Conservation (phyloP, 2,888 invertebrate species). For the Trichopria drosophilae region DNA sequence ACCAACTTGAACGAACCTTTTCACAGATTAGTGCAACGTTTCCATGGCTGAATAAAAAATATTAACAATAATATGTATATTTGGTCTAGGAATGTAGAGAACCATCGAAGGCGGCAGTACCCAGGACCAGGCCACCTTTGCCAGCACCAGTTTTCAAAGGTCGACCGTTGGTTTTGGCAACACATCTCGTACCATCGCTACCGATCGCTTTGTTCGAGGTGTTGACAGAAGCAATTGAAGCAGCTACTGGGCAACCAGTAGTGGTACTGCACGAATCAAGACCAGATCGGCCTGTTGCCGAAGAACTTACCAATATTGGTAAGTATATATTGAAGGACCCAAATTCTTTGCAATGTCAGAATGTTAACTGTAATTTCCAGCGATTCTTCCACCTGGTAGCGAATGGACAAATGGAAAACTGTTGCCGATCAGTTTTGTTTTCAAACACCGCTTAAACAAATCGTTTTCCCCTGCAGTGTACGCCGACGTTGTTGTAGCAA, state of each 20-base stretch:
- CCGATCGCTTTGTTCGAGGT: slow-evolving; percentile 47
- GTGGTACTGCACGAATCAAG: slow-evolving; percentile 45
- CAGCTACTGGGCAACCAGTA: slow-evolving; percentile 43
- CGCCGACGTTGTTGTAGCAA: slow-evolving; percentile 45
- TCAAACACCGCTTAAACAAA: slow-evolving; percentile 47
- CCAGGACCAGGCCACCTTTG: slow-evolving; percentile 35
- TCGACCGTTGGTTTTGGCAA: slow-evolving; percentile 46
- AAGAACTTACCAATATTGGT: slow-evolving; percentile 48
- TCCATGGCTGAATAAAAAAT: no score
- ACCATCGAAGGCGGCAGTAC: slow-evolving; percentile 42
- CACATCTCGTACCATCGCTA: slow-evolving; percentile 50
- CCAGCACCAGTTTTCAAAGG: slow-evolving; percentile 32
- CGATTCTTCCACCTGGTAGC: slow-evolving; percentile 43
- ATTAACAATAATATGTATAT: no score
- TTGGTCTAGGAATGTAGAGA: slow-evolving; percentile 29
- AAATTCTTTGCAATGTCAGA: neutral
- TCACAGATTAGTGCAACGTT: no score
- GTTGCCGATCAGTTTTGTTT: slow-evolving; percentile 47
- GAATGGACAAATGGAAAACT: slow-evolving; percentile 45
- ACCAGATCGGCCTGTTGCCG: slow-evolving; percentile 43
- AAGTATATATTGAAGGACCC: slow-evolving; percentile 9
- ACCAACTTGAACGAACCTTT: no score
- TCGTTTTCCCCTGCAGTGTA: slow-evolving; percentile 41
- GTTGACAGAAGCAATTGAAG: slow-evolving; percentile 47
- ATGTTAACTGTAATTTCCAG: slow-evolving; percentile 31